Evolutionary conservation across 2,797 vertebrate species (phyloP).

Genomic region (Sebastes goodei): DNA sequence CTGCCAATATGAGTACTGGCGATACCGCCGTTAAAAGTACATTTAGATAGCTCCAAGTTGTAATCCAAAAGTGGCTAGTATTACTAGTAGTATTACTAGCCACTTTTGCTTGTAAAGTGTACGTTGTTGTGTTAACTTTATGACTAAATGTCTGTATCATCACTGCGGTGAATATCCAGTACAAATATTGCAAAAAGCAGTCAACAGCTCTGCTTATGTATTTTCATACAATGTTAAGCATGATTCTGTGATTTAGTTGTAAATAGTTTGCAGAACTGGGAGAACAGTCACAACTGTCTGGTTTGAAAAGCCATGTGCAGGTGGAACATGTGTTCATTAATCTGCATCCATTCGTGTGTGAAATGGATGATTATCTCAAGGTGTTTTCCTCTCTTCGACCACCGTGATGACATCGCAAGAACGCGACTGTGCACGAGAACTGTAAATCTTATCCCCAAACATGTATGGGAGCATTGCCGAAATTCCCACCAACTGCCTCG

Average conservation of each 20-base stretch:
- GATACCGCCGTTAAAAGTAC: neutral
- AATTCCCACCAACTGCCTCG: constrained; percentile 80
- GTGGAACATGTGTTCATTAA: constrained; percentile 6
- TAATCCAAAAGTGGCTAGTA: neutral
- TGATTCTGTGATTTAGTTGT: neutral
- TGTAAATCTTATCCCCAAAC: constrained; percentile 59
- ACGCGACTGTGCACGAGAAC: constrained; percentile 28
- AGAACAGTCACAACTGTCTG: neutral
- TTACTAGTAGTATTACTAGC: too few relatives aligned
- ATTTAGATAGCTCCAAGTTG: neutral
- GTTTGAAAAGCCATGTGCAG: neutral
- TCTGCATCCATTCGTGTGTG: neutral
- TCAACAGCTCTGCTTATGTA: neutral
- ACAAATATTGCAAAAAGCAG: neutral
- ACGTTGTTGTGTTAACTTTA: neutral
- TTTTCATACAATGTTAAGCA: neutral
- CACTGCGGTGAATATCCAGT: neutral
- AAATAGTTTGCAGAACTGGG: neutral
- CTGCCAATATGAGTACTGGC: neutral
- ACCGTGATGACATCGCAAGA: constrained; percentile 27
- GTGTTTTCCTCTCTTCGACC: constrained; percentile 5
- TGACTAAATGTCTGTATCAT: neutral
- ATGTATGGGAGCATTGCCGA: constrained; percentile 62
- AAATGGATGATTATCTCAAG: constrained; percentile 3
- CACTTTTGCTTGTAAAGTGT: neutral